These are phyloP conservation scores for Pseudomugil tenellus DNA, from an alignment of 2,797 vertebrate species.

Conservation along the genomic window DNA sequence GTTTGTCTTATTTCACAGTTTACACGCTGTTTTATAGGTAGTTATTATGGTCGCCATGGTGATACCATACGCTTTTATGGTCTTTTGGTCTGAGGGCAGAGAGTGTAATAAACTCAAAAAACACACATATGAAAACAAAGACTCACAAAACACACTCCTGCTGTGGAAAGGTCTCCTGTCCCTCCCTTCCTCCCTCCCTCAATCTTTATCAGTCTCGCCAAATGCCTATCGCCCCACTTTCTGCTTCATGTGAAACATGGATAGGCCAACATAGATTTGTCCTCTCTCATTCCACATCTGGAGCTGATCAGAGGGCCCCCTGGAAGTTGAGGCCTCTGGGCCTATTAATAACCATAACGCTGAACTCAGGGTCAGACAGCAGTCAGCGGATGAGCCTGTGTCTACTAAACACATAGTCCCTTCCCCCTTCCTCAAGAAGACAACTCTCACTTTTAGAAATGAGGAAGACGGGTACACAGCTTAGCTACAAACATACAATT, in stretches of 20 bases:
- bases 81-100: constrained; percentile 78
- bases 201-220: constrained; percentile 75
- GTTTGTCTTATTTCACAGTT: constrained; percentile 85
- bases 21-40: constrained; percentile 84
- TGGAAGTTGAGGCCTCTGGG: constrained; percentile 87
- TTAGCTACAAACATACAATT: constrained; percentile 28
- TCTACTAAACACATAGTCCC: constrained; percentile 79
- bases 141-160: constrained; percentile 78
- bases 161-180: constrained; percentile 79
- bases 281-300: constrained; percentile 86
- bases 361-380: constrained; percentile 88
- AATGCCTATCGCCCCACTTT: constrained; percentile 73
- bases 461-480: constrained; percentile 24
- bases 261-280: constrained; percentile 76
- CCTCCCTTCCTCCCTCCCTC: constrained; percentile 58
- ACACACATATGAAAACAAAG: constrained; percentile 73
- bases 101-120: constrained; percentile 73
- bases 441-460: constrained; percentile 70
- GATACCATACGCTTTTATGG: constrained; percentile 81
- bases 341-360: constrained; percentile 86
- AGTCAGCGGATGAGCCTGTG: constrained; percentile 85
- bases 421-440: constrained; percentile 62
- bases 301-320: constrained; percentile 88
- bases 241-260: constrained; percentile 80
- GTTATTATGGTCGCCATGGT: constrained; percentile 84